Evolutionary conservation across 2,113 vertebrate genomes (phyloP), one percentile per base, ranked within the genome.

Genomic region (Thalassoma bifasciatum): DNA sequence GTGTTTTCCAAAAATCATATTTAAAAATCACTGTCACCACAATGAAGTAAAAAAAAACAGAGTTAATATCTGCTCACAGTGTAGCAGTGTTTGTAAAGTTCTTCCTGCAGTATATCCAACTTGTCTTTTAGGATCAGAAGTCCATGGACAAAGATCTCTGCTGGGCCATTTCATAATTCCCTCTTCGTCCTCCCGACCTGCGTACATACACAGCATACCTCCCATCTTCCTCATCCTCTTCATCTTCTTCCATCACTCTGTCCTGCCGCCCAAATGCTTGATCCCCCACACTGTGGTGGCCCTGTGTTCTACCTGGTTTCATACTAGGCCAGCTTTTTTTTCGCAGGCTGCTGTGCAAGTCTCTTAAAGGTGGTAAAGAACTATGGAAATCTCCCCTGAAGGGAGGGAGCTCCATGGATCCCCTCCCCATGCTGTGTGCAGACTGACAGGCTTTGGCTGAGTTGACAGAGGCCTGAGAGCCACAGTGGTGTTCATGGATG

Each of bases 401-500:
- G 90, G 96, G 84, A 0, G 72, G 73, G 3, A 96, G 95, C 22
- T 97, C 95, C 93, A 96, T 88, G 60, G 96, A 95, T 21, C 85
- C 80, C n/a, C 83, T 75, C 2, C 60, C 80, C 42, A 73, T 5
- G 73, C 92, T 88, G 54, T 95, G 94, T 67, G 92, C 93, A 87
- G 92, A 92, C 86, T 93, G 95, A 87, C 92, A 88, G 16, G 94
- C 93, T 83, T 95, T 95, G 50, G 83, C 21, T 14, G 91, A 84
- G 8, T 77, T 93, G 50, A 92, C 90, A 36, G 96, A 93, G 2
- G 92, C 88, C 72, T 96, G 95, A 0, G 96, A 95, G 1, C 97
- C 97, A 74, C 97, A 99, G 93, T 99, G 97, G 58, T 99, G 97
- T 86, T 98, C 97, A 0, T 97, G 96, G 47, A 98, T 89, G 90